Percentiles rank a stretch among this genome's conserved stretches.
Evolutionary conservation across 2,797 vertebrate genomes (phyloP).

Genomic region (Carcharodon carcharias): DNA sequence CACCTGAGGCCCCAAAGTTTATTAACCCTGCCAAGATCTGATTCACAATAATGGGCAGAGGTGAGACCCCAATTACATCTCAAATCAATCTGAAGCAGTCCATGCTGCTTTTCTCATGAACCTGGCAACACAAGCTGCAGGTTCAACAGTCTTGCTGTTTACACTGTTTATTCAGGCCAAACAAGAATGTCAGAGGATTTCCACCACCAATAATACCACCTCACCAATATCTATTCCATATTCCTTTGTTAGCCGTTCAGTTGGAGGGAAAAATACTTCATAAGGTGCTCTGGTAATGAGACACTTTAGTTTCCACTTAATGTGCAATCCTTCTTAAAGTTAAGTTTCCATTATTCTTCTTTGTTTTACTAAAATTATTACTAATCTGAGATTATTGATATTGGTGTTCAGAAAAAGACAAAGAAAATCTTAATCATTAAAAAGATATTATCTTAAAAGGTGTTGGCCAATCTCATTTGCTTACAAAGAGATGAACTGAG

Average conservation of each 20-base stretch:
- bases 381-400: neutral
- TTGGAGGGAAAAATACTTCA: neutral
- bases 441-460: neutral
- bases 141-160: neutral
- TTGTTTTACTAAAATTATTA: neutral
- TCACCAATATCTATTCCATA: neutral
- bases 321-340: neutral
- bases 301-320: neutral
- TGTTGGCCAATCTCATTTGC: neutral
- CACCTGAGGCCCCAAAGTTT: slow-evolving; percentile 40
- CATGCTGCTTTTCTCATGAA: slow-evolving; percentile 12
- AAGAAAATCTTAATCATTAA: neutral
- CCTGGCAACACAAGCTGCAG: neutral
- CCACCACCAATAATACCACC: neutral
- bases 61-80: slow-evolving; percentile 49
- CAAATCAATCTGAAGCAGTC: slow-evolving; percentile 45
- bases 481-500: neutral
- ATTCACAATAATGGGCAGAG: slow-evolving; percentile 46
- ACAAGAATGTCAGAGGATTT: neutral
- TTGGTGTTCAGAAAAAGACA: neutral
- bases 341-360: neutral
- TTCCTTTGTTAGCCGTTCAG: neutral
- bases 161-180: neutral
- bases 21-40: slow-evolving; percentile 38
- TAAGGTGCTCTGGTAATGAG: neutral